These are phyloP conservation scores for Enteromius viviparus DNA, from an alignment of 2,797 vertebrate genomes.

Conservation along the genomic window DNA sequence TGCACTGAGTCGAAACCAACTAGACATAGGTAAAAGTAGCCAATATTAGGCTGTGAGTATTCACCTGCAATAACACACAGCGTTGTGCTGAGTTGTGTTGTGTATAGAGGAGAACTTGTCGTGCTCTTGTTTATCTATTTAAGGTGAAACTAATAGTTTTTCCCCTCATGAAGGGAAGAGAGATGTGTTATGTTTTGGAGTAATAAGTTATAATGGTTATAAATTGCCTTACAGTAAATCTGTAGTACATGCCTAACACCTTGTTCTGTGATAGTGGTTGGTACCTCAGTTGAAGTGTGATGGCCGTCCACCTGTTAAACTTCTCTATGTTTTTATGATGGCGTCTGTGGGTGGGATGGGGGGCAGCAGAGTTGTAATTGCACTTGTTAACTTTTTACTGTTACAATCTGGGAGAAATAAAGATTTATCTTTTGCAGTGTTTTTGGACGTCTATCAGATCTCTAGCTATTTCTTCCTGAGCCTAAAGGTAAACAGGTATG, in stretches of 20 bases:
- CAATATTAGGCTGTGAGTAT: slow-evolving; percentile 48
- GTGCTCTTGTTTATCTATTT: slow-evolving; percentile 52
- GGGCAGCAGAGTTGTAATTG: slow-evolving; percentile 59
- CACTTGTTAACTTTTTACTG: slow-evolving; percentile 66
- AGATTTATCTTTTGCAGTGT: slow-evolving; percentile 69
- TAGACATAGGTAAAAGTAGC: slow-evolving; percentile 57
- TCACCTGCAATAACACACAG: slow-evolving; percentile 58
- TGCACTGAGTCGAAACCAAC: slow-evolving; percentile 55
- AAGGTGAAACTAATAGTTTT: slow-evolving; percentile 39
- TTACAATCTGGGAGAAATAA: slow-evolving; percentile 64
- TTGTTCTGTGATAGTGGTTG: slow-evolving; percentile 59
- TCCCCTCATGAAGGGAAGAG: slow-evolving; percentile 28
- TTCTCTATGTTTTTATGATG: slow-evolving; percentile 56
- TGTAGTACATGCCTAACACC: slow-evolving; percentile 57
- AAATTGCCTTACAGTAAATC: slow-evolving; percentile 64
- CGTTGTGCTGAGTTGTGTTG: slow-evolving; percentile 53
- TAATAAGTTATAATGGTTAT: slow-evolving; percentile 53
- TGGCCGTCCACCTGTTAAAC: slow-evolving; percentile 64
- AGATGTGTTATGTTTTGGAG: slow-evolving; percentile 50
- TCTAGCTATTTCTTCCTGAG: neutral
- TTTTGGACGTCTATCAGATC: slow-evolving; percentile 40
- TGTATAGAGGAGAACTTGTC: slow-evolving; percentile 52
- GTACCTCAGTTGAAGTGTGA: slow-evolving; percentile 54
- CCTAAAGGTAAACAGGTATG: neutral
- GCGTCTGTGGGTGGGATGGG: neutral